Percentiles rank a stretch among this genome's conserved stretches.
phyloP scores from a whole-genome alignment of 2,113 vertebrate species.

The Cheilinus undulatus region DNA sequence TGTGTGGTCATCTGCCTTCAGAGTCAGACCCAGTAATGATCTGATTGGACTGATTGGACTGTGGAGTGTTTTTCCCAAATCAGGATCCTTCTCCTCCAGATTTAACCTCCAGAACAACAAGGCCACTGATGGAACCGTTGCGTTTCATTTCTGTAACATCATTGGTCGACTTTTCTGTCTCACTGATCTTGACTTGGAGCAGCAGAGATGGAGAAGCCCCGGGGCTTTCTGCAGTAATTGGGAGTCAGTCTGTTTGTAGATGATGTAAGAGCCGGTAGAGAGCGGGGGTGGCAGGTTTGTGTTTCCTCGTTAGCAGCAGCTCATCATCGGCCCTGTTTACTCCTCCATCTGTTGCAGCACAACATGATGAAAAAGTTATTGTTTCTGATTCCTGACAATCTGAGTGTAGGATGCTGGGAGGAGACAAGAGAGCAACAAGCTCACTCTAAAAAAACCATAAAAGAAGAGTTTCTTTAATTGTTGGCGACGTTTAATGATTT shows the following conservation, averaged over 20 bases:
- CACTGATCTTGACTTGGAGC: background rate
- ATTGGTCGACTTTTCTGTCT: background rate
- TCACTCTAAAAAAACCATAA: slow-evolving; percentile 1
- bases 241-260: slow-evolving; percentile 26
- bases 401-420: slow-evolving; percentile 13
- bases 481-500: background rate
- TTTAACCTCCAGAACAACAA: no score
- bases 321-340: background rate
- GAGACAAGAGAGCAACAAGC: background rate
- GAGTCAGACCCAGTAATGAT: no score
- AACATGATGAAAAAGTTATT: background rate
- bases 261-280: background rate
- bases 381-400: background rate
- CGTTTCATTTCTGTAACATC: background rate
- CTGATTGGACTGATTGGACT: no score
- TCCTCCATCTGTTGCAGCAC: slow-evolving; percentile 14
- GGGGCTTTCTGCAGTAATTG: slow-evolving; percentile 26
- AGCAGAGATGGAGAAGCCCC: background rate
- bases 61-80: no score
- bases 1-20: no score
- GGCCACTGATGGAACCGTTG: background rate
- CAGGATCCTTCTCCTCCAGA: no score
- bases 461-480: background rate
- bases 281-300: background rate
- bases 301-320: slow-evolving; percentile 38